phyloP scores from a whole-genome alignment of 2,113 vertebrate species.

The Sus scrofa region T2T-Sscrofa CM000824.6:86509501-86510000 shows the following conservation, averaged over 20 bases:
- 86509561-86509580: slow-evolving; percentile 55
- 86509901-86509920: neutral
- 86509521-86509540: neutral
- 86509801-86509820: neutral
- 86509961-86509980: neutral
- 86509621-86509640: neutral
- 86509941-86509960: neutral
- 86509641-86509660: neutral
- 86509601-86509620: neutral
- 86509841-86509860: neutral
- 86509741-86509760: neutral
- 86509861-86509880: neutral
- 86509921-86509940: neutral
- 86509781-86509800: neutral
- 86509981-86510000: neutral
- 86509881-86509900: neutral
- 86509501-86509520: slow-evolving; percentile 25
- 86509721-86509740: neutral
- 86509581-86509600: slow-evolving; percentile 54
- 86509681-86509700: neutral
- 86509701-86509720: neutral
- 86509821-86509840: neutral
- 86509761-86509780: neutral
- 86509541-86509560: neutral
- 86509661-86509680: neutral